These are phyloP conservation scores for Brachionus rotundiformis DNA, from an alignment of 1,140 invertebrate species.

Conservation along the genomic window DNA sequence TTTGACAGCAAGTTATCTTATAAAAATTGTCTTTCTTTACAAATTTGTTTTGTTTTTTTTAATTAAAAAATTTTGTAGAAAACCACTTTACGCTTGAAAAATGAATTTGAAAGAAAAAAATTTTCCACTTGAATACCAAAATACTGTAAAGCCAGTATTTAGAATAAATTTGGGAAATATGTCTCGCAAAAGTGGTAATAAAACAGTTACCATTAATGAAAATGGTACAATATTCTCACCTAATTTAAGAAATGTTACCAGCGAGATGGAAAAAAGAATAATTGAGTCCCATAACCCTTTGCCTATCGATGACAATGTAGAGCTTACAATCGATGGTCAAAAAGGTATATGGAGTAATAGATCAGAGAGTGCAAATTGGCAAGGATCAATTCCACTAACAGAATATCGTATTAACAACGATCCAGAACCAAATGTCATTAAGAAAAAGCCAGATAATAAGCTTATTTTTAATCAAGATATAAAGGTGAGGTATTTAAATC, in stretches of 20 bases:
- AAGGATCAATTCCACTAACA: background rate
- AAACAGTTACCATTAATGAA: background rate
- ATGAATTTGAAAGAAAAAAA: background rate
- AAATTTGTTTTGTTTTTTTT: background rate
- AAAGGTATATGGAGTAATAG: background rate
- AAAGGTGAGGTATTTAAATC: conserved; percentile 31
- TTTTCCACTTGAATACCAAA: background rate
- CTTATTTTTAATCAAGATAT: conserved; percentile 34
- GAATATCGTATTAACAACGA: conserved; percentile 45
- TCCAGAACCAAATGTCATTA: conserved; percentile 22
- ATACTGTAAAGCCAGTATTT: background rate
- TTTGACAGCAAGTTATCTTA: background rate
- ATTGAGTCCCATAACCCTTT: background rate
- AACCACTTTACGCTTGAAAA: background rate
- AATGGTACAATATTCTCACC: background rate
- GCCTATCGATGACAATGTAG: background rate
- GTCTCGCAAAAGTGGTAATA: background rate
- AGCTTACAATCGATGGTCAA: background rate
- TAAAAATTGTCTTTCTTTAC: background rate
- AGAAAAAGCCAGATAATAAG: background rate
- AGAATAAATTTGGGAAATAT: background rate
- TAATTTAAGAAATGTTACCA: background rate
- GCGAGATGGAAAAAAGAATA: background rate
- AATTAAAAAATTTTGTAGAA: background rate
- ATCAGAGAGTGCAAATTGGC: background rate